These are phyloP conservation scores for Callyntrura guangdongensis DNA, from an alignment of 2,888 invertebrate genomes.

Conservation along the genomic window DNA sequence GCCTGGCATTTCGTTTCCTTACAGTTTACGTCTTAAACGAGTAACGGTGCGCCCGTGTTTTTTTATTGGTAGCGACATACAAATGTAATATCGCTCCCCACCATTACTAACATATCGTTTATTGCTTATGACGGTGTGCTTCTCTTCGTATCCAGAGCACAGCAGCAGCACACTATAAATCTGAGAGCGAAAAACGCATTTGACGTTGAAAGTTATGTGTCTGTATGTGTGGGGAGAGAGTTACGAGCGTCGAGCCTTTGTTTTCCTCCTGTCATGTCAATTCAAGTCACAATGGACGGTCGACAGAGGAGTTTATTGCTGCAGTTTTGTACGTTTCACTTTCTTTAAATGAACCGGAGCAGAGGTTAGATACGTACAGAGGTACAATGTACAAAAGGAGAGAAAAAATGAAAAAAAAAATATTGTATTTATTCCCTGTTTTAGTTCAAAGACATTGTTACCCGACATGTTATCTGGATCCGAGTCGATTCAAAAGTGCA, in stretches of 20 bases:
- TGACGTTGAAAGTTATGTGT: slow-evolving; percentile 17
- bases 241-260: slow-evolving; percentile 7
- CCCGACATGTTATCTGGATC: too few species aligned
- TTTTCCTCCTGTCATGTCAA: slow-evolving; percentile 47
- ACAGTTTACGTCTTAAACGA: neutral
- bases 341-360: too few species aligned
- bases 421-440: neutral
- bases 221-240: slow-evolving; percentile 7
- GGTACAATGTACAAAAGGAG: too few species aligned
- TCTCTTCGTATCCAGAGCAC: neutral
- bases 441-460: slow-evolving; percentile 34
- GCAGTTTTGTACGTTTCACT: neutral
- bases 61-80: neutral
- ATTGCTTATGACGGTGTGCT: too few species aligned
- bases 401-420: neutral
- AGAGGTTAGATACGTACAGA: too few species aligned
- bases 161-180: too few species aligned
- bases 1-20: neutral
- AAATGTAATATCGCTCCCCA: too few species aligned
- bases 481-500: too few species aligned
- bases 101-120: too few species aligned
- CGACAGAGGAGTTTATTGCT: slow-evolving; percentile 33
- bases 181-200: neutral
- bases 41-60: neutral
- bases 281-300: slow-evolving; percentile 23